Evolutionary conservation across 2,888 invertebrate genomes (phyloP).

Genomic region (Sesia bembeciformis): DNA sequence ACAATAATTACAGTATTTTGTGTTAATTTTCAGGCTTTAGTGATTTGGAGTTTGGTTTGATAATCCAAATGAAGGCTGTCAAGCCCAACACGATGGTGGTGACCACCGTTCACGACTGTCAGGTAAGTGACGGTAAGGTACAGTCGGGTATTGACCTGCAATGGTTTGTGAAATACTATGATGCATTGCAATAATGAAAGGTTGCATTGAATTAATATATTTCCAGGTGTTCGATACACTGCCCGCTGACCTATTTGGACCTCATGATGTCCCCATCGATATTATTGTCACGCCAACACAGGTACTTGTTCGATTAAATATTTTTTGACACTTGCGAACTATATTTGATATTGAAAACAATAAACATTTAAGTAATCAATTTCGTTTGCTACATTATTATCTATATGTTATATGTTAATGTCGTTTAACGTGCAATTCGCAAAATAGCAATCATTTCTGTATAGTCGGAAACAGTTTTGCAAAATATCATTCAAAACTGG

Average conservation of each 20-base stretch:
- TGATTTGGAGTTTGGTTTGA: conserved; percentile 88
- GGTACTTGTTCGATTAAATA: conserved; percentile 39
- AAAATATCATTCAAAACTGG: no score
- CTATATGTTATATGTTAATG: neutral
- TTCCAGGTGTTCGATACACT: conserved; percentile 81
- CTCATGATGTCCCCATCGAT: conserved; percentile 89
- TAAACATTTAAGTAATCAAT: no score
- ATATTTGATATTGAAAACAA: neutral
- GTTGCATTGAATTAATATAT: neutral
- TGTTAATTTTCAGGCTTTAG: conserved; percentile 74
- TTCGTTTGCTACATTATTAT: neutral
- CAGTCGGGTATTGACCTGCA: no score
- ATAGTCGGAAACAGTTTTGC: no score
- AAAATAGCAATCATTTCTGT: neutral
- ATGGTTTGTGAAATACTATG: no score
- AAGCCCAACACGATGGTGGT: conserved; percentile 82
- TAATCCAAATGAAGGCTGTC: conserved; percentile 85
- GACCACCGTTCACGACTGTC: conserved; percentile 89
- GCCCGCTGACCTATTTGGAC: conserved; percentile 82
- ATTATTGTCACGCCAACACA: conserved; percentile 89
- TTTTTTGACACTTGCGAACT: neutral
- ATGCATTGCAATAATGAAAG: no score
- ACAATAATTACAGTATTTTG: no score
- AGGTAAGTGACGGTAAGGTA: conserved; percentile 58
- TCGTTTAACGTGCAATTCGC: neutral